Percentiles rank a stretch among this genome's conserved stretches.
phyloP scores from a whole-genome alignment of 1,140 invertebrate genomes.

The Rhynchophorus ferrugineus region DNA sequence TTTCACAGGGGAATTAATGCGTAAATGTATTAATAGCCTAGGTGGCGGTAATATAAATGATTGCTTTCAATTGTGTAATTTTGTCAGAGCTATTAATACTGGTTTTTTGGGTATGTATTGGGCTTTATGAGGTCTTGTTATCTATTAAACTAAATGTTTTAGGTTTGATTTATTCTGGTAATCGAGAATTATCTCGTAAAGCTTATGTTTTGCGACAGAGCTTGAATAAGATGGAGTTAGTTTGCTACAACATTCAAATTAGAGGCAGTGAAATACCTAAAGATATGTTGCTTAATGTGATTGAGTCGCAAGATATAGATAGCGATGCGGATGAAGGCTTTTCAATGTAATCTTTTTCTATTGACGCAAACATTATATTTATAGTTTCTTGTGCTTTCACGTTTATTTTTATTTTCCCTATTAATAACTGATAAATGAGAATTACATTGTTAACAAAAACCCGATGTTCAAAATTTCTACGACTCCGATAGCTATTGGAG shows the following conservation, averaged over 20 bases:
- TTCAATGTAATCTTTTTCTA: slow-evolving; percentile 33
- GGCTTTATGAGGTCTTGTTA: not conserved
- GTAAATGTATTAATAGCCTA: slow-evolving; percentile 77
- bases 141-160: slow-evolving; percentile 20
- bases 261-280: slow-evolving; percentile 71
- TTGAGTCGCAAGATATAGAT: slow-evolving; percentile 39
- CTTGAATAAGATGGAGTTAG: slow-evolving; percentile 74
- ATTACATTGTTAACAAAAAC: too few species aligned
- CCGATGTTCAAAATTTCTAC: too few species aligned
- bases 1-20: slow-evolving; percentile 84
- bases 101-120: slow-evolving; percentile 53
- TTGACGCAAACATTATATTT: too few species aligned
- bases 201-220: slow-evolving; percentile 61
- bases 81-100: slow-evolving; percentile 64
- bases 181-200: slow-evolving; percentile 65
- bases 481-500: too few species aligned
- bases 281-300: slow-evolving; percentile 55
- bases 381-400: not conserved
- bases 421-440: too few species aligned
- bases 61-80: slow-evolving; percentile 64
- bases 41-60: slow-evolving; percentile 67
- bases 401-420: not conserved
- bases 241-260: slow-evolving; percentile 76
- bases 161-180: slow-evolving; percentile 46
- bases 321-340: slow-evolving; percentile 45